Evolutionary conservation across 1,140 invertebrate genomes (phyloP).

Genomic region (Caerostris darwini): DNA sequence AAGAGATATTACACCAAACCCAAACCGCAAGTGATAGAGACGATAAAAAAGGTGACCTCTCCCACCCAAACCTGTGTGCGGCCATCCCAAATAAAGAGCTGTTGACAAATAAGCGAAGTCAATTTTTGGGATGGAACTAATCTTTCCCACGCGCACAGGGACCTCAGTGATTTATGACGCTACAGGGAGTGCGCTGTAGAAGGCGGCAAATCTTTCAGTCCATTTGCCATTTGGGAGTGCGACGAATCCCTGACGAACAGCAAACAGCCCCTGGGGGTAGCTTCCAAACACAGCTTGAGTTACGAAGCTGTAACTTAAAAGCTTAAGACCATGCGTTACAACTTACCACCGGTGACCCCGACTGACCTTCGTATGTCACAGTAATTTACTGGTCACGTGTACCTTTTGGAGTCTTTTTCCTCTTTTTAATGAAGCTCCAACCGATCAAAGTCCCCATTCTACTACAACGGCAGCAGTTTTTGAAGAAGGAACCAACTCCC

Average conservation of each 20-base stretch:
- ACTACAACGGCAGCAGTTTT: background rate
- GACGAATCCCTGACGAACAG: background rate
- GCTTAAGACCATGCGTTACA: conserved; percentile 62
- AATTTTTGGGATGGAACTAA: background rate
- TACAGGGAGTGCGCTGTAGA: background rate
- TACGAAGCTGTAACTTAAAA: conserved; percentile 75
- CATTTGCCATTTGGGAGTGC: conserved; percentile 39
- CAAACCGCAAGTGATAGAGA: too few species aligned
- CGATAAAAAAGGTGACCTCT: too few species aligned
- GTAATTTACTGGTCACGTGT: conserved; percentile 75
- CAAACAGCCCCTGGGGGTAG: conserved; percentile 30
- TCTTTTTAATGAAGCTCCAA: conserved; percentile 69
- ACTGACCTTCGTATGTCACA: conserved; percentile 72
- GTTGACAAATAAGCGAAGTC: conserved; percentile 48
- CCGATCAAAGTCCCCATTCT: conserved; percentile 74
- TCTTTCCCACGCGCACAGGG: conserved; percentile 19
- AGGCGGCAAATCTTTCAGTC: conserved; percentile 57
- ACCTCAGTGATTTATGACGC: conserved; percentile 15
- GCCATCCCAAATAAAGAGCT: too few species aligned
- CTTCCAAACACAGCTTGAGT: conserved; percentile 64
- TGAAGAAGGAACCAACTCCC: conserved; percentile 23
- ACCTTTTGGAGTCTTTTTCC: conserved; percentile 47
- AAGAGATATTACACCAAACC: too few species aligned
- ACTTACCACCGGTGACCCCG: conserved; percentile 60
- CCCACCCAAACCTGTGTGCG: too few species aligned